phyloP scores from a whole-genome alignment of 2,888 invertebrate genomes.

The Plusia festucae region DNA sequence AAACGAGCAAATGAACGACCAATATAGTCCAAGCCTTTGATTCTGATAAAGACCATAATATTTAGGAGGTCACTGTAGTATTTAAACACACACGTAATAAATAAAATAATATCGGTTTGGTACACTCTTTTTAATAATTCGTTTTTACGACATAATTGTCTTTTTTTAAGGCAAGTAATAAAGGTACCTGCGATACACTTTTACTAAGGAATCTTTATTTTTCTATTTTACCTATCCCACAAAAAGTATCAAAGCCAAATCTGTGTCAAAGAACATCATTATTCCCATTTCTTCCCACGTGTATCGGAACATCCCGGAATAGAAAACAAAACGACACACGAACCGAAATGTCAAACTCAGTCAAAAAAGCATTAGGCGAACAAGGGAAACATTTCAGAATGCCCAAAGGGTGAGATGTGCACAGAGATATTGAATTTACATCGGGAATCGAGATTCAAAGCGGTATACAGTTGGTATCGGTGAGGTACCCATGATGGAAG shows the following conservation, averaged over 20 bases:
- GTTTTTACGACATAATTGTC: too few relatives aligned
- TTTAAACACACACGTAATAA: too few relatives aligned
- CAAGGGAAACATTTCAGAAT: conserved; percentile 59
- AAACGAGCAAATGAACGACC: not conserved
- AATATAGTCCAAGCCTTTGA: too few relatives aligned
- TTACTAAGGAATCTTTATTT: too few relatives aligned
- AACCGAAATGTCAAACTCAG: conserved; percentile 46
- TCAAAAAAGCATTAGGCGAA: conserved; percentile 61
- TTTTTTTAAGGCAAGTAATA: too few relatives aligned
- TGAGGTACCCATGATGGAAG: not conserved
- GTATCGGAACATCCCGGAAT: conserved; percentile 26
- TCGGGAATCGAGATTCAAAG: conserved; percentile 47
- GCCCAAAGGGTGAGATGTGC: conserved; percentile 37
- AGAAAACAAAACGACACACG: conserved; percentile 38
- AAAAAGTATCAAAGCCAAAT: not conserved
- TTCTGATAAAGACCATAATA: too few relatives aligned
- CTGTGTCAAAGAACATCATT: not conserved
- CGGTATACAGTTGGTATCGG: not conserved
- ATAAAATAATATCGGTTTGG: too few relatives aligned
- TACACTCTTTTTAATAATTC: too few relatives aligned
- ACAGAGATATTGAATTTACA: conserved; percentile 59
- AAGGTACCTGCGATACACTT: too few relatives aligned
- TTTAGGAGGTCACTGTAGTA: too few relatives aligned
- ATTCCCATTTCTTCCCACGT: not conserved
- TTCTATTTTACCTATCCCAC: not conserved